Conservation (phyloP, 2,113 vertebrate species). For the Vimba vimba region DNA sequence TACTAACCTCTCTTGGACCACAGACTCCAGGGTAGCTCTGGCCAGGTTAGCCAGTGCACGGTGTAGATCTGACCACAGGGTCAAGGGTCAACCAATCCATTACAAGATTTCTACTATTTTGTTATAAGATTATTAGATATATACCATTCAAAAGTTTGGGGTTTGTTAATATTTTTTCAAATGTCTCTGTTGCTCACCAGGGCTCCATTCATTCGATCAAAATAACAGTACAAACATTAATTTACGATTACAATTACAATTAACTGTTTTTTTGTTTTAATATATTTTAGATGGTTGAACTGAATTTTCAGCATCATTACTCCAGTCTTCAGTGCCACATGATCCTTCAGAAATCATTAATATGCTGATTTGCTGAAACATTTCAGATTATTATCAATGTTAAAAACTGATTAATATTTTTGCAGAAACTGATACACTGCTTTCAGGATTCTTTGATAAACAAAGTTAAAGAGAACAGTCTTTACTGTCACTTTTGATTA, state of each 20-base stretch:
- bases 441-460: background rate
- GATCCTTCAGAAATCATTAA: background rate
- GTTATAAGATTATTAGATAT: background rate
- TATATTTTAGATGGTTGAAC: background rate
- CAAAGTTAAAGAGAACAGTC: background rate
- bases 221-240: background rate
- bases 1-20: slow-evolving; percentile 90
- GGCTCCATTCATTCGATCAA: background rate
- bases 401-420: background rate
- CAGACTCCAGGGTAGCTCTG: slow-evolving; percentile 87
- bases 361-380: background rate
- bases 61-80: slow-evolving; percentile 79
- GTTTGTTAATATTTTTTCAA: background rate
- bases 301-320: background rate
- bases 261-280: background rate
- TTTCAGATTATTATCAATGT: background rate
- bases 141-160: background rate
- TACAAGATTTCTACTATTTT: background rate
- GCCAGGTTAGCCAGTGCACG: slow-evolving; percentile 85
- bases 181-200: background rate
- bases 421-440: background rate
- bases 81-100: slow-evolving; percentile 68
- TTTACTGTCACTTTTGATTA: no score
- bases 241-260: background rate
- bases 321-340: background rate